phyloP scores from a whole-genome alignment of 35 echinoderm and acorn worm species.

The Lytechinus pictus region DNA sequence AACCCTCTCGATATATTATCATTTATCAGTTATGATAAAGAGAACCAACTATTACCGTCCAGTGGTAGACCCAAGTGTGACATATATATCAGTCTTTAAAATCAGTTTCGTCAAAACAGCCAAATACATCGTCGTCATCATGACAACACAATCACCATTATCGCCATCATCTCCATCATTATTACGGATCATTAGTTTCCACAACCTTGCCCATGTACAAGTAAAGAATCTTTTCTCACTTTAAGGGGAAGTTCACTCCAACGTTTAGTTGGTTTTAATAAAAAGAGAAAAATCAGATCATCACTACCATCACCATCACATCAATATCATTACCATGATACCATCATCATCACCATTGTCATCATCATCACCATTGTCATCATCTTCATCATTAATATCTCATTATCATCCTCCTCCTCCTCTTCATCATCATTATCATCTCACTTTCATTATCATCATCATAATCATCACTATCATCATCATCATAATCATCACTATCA shows the following conservation, averaged over 20 bases:
- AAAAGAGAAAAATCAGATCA: no score
- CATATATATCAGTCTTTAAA: no score
- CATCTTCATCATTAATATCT: neutral
- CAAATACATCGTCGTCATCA: neutral
- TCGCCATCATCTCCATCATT: neutral
- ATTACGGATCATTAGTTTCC: neutral
- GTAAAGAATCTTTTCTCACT: no score
- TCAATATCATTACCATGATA: neutral
- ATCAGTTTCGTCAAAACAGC: neutral
- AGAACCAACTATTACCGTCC: no score
- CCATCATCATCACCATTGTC: neutral
- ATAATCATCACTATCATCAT: neutral
- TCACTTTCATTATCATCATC: neutral
- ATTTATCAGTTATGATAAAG: no score
- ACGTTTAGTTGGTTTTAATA: no score
- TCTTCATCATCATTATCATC: neutral
- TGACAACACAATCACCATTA: neutral
- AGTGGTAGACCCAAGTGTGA: no score
- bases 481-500: neutral
- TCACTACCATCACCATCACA: no score
- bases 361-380: conserved; percentile 9
- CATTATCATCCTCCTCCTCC: neutral
- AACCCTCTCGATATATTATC: no score
- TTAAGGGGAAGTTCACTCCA: neutral
- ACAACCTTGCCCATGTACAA: neutral